These are phyloP conservation scores for Pogonocherus hispidulus DNA, from an alignment of 2,888 invertebrate species.

Conservation along the genomic window DNA sequence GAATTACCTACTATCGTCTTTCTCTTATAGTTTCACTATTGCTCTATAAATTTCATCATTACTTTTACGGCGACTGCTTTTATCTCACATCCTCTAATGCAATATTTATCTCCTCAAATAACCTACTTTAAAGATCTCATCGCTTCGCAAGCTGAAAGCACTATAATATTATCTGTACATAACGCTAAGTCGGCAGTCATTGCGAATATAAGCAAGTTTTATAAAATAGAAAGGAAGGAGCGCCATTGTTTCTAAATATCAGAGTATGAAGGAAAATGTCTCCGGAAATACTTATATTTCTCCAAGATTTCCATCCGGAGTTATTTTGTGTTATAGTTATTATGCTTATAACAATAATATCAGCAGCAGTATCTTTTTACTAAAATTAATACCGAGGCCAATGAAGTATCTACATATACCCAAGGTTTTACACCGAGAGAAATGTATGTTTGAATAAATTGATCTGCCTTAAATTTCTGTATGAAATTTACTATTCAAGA, in stretches of 20 bases:
- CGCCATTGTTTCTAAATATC: not conserved
- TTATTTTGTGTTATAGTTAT: constrained; percentile 10
- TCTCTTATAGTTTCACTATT: too few relatives aligned
- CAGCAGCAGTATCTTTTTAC: too few relatives aligned
- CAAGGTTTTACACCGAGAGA: too few relatives aligned
- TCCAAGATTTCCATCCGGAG: constrained; percentile 5
- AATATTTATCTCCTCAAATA: constrained; percentile 1
- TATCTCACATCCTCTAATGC: not conserved
- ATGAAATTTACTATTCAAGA: too few relatives aligned
- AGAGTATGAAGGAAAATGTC: not conserved
- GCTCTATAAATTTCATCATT: not conserved
- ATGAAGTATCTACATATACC: too few relatives aligned
- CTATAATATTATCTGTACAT: not conserved
- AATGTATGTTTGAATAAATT: too few relatives aligned
- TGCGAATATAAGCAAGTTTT: not conserved
- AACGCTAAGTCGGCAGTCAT: not conserved
- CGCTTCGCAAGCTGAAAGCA: not conserved
- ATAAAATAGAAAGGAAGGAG: constrained; percentile 1
- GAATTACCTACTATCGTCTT: too few relatives aligned
- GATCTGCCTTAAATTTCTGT: too few relatives aligned
- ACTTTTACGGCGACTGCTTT: constrained; percentile 1
- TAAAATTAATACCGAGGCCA: too few relatives aligned
- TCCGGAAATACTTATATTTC: constrained; percentile 9
- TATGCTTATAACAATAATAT: constrained; percentile 9
- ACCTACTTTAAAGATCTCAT: constrained; percentile 2